Conservation (phyloP, 1,140 invertebrate species). For the Phocides pigmalion region DNA sequence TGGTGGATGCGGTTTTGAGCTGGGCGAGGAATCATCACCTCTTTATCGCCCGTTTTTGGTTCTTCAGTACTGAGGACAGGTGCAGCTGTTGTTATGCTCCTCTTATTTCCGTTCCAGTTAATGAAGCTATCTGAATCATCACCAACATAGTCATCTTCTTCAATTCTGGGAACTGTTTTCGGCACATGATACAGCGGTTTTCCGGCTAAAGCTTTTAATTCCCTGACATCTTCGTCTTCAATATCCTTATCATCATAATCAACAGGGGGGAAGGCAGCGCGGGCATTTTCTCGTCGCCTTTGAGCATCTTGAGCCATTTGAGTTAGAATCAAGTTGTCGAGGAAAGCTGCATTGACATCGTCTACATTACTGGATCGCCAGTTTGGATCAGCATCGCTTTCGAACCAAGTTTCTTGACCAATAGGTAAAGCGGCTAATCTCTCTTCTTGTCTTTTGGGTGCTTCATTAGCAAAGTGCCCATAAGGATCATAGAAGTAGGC, state of each 20-base stretch:
- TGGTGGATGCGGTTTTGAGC: constrained; percentile 64
- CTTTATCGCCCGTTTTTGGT: constrained; percentile 83
- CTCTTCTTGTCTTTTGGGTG: constrained; percentile 82
- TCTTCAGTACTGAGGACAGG: constrained; percentile 46
- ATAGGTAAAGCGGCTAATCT: constrained; percentile 84
- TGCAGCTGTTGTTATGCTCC: constrained; percentile 63
- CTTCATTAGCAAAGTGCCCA: constrained; percentile 84
- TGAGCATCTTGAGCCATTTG: constrained; percentile 86
- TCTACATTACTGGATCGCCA: constrained; percentile 79
- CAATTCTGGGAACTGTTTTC: constrained; percentile 69
- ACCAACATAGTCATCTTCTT: constrained; percentile 72
- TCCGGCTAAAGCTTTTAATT: constrained; percentile 84
- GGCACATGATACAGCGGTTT: constrained; percentile 80
- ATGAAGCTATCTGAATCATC: constrained; percentile 76
- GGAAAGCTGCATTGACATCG: constrained; percentile 85
- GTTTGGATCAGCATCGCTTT: constrained; percentile 75
- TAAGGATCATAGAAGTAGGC: constrained; percentile 84
- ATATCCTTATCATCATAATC: constrained; percentile 80
- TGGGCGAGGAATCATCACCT: constrained; percentile 85
- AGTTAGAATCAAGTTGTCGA: constrained; percentile 86
- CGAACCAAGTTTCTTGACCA: constrained; percentile 86
- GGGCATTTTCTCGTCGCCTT: constrained; percentile 71
- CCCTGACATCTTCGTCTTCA: constrained; percentile 86
- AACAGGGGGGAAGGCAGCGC: constrained; percentile 60
- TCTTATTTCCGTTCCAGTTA: constrained; percentile 82